A percentile compares a stretch with the other conserved stretches of the same genome.
Evolutionary conservation across 2,888 invertebrate genomes (phyloP).

Genomic region (Epinotia nisella): DNA sequence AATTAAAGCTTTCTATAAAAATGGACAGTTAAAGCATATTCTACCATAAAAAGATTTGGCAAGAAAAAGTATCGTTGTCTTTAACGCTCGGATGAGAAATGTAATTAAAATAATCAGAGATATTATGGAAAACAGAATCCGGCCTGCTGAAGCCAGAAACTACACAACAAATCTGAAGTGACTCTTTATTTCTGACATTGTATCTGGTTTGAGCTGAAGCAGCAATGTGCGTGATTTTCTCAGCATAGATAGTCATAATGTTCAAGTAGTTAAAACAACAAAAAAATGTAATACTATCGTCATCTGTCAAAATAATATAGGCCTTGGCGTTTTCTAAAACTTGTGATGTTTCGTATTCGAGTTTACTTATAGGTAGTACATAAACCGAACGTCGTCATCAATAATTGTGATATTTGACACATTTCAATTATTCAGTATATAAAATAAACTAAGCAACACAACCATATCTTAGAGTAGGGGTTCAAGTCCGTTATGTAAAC

Average conservation of each 20-base stretch:
- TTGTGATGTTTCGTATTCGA: background rate
- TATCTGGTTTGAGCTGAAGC: background rate
- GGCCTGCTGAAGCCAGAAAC: background rate
- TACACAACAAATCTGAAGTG: background rate
- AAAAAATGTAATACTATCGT: background rate
- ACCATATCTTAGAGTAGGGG: constrained; percentile 22
- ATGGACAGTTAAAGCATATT: constrained; percentile 49
- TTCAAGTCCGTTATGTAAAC: constrained; percentile 14
- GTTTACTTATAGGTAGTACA: background rate
- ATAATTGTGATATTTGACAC: constrained; percentile 20
- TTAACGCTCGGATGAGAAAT: background rate
- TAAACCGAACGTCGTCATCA: background rate
- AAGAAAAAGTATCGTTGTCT: constrained; percentile 44
- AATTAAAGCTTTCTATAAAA: constrained; percentile 44
- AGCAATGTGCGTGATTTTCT: constrained; percentile 3
- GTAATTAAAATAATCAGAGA: background rate
- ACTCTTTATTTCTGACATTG: background rate
- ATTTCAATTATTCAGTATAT: constrained; percentile 19
- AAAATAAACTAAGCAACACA: constrained; percentile 30
- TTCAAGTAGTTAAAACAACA: background rate
- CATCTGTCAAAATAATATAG: background rate
- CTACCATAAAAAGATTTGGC: constrained; percentile 46
- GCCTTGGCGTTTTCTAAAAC: background rate
- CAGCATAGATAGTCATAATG: background rate
- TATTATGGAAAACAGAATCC: background rate